A percentile compares a stretch with the other conserved stretches of the same genome.
Evolutionary conservation across 2,113 vertebrate genomes (phyloP).

Genomic region (Agapornis roseicollis): DNA sequence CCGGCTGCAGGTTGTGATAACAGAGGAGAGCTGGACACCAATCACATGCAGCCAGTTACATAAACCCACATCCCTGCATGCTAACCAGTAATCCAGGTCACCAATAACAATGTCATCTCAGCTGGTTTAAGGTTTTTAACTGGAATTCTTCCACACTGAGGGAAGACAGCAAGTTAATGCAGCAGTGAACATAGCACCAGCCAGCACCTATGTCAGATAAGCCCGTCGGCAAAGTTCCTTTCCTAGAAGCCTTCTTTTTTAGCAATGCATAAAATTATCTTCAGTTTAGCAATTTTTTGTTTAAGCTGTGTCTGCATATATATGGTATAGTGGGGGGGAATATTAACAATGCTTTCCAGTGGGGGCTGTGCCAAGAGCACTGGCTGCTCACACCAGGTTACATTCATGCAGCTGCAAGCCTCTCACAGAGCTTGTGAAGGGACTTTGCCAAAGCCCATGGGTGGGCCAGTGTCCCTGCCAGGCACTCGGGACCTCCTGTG

Average conservation of each 20-base stretch:
- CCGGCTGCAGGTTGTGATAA: background rate
- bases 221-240: background rate
- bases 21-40: background rate
- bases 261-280: background rate
- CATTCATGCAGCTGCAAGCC: background rate
- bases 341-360: background rate
- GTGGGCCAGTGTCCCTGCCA: background rate
- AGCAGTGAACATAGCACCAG: fast-evolving
- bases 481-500: fast-evolving
- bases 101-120: background rate
- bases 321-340: fast-evolving
- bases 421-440: background rate
- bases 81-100: background rate
- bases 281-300: background rate
- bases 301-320: background rate
- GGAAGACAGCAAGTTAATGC: background rate
- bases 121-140: background rate
- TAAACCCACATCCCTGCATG: background rate
- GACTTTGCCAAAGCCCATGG: background rate
- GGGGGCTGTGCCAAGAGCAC: background rate
- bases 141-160: background rate
- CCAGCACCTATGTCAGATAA: background rate
- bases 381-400: background rate
- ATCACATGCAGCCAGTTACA: background rate
- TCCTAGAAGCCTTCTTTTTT: background rate